Percentiles rank a stretch among this genome's conserved stretches.
Conservation (phyloP, 2,797 vertebrate species). For the Carduelis carduelis region DNA sequence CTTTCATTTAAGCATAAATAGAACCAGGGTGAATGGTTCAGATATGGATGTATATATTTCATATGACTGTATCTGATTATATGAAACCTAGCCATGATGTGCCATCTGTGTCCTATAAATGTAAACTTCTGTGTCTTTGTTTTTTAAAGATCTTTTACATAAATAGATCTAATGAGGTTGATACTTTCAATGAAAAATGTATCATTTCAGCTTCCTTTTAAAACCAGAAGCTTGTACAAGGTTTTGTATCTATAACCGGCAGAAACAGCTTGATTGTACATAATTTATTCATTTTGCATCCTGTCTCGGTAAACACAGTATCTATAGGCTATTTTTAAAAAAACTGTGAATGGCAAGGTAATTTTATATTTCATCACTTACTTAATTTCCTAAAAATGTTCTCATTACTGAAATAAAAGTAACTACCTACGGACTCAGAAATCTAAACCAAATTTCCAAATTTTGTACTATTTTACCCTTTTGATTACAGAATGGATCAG, state of each 20-base stretch:
- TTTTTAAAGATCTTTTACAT: not conserved
- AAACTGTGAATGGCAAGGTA: not conserved
- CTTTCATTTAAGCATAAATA: not conserved
- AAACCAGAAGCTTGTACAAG: not conserved
- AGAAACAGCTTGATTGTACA: not conserved
- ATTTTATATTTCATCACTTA: not conserved
- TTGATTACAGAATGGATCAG: not conserved
- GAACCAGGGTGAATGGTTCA: not conserved
- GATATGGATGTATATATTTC: not conserved
- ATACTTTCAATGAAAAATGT: not conserved
- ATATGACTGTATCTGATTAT: not conserved
- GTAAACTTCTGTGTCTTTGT: not conserved
- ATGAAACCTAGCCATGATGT: not conserved
- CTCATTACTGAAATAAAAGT: not conserved
- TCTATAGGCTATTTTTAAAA: not conserved
- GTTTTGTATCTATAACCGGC: not conserved
- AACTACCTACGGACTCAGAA: not conserved
- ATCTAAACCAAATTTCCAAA: not conserved
- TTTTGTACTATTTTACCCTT: not conserved
- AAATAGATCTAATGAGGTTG: not conserved
- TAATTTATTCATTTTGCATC: not conserved
- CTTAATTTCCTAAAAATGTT: not conserved
- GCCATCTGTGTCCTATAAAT: not conserved
- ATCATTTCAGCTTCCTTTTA: not conserved
- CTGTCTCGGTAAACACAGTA: not conserved